Base-by-base conservation (phyloP, 2,113 vertebrate species). In the Charadrius vociferus region DNA sequence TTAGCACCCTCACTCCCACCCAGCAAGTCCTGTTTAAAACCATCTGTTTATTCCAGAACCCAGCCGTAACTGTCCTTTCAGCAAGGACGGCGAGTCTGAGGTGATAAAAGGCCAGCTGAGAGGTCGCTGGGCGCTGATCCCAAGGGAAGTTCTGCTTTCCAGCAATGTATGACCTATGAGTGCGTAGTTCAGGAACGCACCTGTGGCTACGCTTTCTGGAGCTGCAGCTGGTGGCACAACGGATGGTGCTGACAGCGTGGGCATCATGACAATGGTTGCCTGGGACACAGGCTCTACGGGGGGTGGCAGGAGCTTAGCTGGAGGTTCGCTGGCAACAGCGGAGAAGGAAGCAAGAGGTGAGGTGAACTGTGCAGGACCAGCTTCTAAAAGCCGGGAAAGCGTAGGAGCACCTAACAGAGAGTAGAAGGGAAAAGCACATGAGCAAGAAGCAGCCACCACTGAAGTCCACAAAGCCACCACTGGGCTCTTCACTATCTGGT, bases 321-420 rank as follows among this genome's bases (percentile, higher is more conserved):
- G 97, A 98, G 98, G 96, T 95, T 98, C 98, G 93, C 98, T 98
- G 98, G 98, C 97, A 98, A 98, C 98, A 98, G 98, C 98, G 97
- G 98, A 98, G 98, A 98, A 98, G 98, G 99, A 99, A 98, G 99
- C 98, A 97, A 99, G 98, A 97, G 99, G 98, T 96, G 99, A 97
- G 94, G 98, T 98, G 97, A 99, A 99, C 98, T 99, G 99, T 96
- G 99, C 92, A 97, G 99, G 99, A 90, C 99, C 99, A 96, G 99
- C 99, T 98, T 99, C 99, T 98, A 99, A 98, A 98, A 99, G 99
- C 98, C 99, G 99, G 97, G 99, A 99, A 98, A 99, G 98, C 98
- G 99, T 99, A 91, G 99, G 99, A 97, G 99, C 99, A 98, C 99
- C 99, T 99, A 98, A 96, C 97, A 97, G 96, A 97, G 96, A 98